These are phyloP conservation scores for Notolabrus celidotus DNA, from an alignment of 2,797 vertebrate species.

Conservation along the genomic window DNA sequence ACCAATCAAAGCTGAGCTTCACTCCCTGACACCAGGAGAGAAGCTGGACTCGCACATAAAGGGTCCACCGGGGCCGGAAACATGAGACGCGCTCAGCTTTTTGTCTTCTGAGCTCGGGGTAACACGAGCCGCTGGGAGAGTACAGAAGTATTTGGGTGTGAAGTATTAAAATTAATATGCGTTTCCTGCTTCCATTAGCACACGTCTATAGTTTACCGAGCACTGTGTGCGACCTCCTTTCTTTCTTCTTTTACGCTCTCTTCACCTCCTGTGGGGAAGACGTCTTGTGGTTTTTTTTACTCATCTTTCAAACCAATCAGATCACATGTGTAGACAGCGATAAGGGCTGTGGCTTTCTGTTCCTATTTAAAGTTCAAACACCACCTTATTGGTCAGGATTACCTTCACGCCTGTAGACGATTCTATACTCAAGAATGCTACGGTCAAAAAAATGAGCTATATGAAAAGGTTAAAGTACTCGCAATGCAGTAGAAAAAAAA, in stretches of 20 bases:
- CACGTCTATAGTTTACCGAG: slow-evolving; percentile 36
- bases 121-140: slow-evolving; percentile 78
- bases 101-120: slow-evolving; percentile 71
- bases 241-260: slow-evolving; percentile 18
- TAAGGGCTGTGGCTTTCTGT: not conserved
- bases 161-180: slow-evolving; percentile 82
- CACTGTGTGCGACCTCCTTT: slow-evolving; percentile 16
- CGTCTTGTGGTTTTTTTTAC: not conserved
- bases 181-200: slow-evolving; percentile 79
- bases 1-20: slow-evolving; percentile 44
- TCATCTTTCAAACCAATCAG: not conserved
- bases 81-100: slow-evolving; percentile 72
- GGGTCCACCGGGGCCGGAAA: slow-evolving; percentile 79
- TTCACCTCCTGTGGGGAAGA: slow-evolving; percentile 1
- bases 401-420: no score
- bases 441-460: no score
- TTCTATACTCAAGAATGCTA: no score
- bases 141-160: slow-evolving; percentile 82
- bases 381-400: no score
- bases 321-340: not conserved
- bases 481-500: no score
- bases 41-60: slow-evolving; percentile 53
- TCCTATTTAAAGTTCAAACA: slow-evolving; percentile 6
- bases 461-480: no score
- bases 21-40: slow-evolving; percentile 53